Conservation (phyloP, 2,797 vertebrate genomes). For the Catostomus latipinnis region DNA sequence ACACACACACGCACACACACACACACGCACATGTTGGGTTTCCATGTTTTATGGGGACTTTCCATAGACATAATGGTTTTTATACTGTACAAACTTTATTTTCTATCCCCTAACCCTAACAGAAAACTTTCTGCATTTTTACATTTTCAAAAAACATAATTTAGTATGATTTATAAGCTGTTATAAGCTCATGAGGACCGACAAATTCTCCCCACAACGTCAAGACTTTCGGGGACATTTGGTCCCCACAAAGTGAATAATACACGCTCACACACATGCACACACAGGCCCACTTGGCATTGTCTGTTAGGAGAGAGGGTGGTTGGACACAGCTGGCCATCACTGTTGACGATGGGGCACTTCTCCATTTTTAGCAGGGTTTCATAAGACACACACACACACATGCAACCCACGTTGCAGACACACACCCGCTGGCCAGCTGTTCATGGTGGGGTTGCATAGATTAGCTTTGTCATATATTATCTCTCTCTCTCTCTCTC, state of each 20-base stretch:
- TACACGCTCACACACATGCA: slow-evolving; percentile 1
- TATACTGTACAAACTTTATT: no score
- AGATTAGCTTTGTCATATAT: slow-evolving; percentile 45
- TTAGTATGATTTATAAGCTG: no score
- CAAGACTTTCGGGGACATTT: no score
- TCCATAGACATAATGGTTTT: no score
- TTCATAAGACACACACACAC: slow-evolving; percentile 9
- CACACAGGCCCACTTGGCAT: background rate
- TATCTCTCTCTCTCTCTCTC: no score
- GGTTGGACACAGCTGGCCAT: slow-evolving; percentile 71
- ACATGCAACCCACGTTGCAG: slow-evolving; percentile 6
- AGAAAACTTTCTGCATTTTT: no score
- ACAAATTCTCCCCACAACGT: no score
- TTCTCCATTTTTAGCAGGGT: slow-evolving; percentile 68
- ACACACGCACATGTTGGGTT: background rate
- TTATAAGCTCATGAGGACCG: no score
- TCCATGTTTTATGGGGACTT: no score
- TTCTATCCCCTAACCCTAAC: no score
- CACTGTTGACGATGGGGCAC: slow-evolving; percentile 73
- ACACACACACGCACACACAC: background rate
- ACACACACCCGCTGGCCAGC: slow-evolving; percentile 46
- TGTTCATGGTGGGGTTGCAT: slow-evolving; percentile 35
- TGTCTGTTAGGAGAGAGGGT: slow-evolving; percentile 51
- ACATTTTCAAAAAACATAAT: no score
- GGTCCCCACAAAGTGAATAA: no score